Percentiles rank a stretch among this genome's conserved stretches.
These are phyloP conservation scores for Galerucella calmariensis DNA, from an alignment of 2,888 invertebrate genomes.

Conservation along the genomic window DNA sequence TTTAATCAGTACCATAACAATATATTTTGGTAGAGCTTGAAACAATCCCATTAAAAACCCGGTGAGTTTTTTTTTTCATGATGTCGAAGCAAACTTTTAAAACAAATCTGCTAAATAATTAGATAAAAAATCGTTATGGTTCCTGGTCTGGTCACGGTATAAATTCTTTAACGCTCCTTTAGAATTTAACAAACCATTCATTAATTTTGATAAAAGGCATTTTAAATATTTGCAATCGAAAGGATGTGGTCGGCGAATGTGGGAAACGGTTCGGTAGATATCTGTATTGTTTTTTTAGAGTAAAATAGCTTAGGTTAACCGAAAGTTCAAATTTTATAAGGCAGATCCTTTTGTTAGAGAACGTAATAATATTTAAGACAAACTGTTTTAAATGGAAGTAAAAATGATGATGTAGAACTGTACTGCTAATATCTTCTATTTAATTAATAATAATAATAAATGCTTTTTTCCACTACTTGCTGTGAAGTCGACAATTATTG, in stretches of 20 bases:
- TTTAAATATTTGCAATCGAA: conserved; percentile 36
- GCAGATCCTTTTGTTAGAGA: not conserved
- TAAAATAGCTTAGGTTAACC: conserved; percentile 1
- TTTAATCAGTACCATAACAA: not conserved
- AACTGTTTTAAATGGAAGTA: not conserved
- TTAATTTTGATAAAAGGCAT: conserved; percentile 29
- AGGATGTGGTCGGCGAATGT: conserved; percentile 36
- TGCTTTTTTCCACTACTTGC: too few relatives aligned
- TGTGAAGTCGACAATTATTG: too few relatives aligned
- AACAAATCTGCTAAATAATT: not conserved
- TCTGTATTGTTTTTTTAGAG: conserved; percentile 8
- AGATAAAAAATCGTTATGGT: conserved; percentile 16
- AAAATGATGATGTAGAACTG: too few relatives aligned
- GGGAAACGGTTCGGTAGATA: conserved; percentile 23
- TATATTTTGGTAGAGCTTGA: not conserved
- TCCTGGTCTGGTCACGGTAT: conserved; percentile 25
- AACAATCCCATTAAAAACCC: not conserved
- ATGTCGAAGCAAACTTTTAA: not conserved
- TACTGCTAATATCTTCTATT: too few relatives aligned
- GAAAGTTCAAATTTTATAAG: not conserved
- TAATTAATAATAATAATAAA: too few relatives aligned
- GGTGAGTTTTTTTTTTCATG: not conserved
- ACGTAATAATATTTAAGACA: not conserved
- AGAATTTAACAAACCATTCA: conserved; percentile 36
- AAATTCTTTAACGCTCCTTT: conserved; percentile 26